Evolutionary conservation across 1,140 invertebrate genomes (phyloP).

Genomic region (Copidosoma floridanum): DNA sequence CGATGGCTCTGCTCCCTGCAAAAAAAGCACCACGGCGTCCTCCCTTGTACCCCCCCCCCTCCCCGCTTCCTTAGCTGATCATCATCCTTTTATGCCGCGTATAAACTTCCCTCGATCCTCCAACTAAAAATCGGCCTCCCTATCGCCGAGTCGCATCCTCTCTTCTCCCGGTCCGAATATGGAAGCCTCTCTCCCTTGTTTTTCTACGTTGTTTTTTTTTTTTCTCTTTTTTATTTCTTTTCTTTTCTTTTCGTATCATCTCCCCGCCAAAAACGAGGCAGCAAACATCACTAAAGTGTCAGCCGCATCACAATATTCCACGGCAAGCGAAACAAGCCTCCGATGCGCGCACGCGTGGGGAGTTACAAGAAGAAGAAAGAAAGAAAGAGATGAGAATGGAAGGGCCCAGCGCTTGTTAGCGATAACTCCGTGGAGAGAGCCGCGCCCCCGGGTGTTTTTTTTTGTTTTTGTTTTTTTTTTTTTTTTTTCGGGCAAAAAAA

Average conservation of each 20-base stretch:
- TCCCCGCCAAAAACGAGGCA: slow-evolving; percentile 36
- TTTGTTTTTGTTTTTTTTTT: slow-evolving; percentile 21
- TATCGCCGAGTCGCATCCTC: too few relatives aligned
- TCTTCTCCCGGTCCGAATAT: too few relatives aligned
- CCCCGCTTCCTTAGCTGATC: too few relatives aligned
- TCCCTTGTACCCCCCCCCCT: too few relatives aligned
- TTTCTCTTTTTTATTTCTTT: background rate
- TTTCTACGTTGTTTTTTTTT: too few relatives aligned
- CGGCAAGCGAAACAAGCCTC: background rate
- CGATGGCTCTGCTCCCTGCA: too few relatives aligned
- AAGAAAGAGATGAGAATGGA: slow-evolving; percentile 15
- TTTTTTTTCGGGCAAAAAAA: slow-evolving; percentile 14
- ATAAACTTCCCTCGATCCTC: too few relatives aligned
- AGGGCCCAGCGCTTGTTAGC: slow-evolving; percentile 41
- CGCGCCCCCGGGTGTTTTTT: slow-evolving; percentile 27
- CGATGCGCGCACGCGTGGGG: background rate
- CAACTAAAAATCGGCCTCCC: too few relatives aligned
- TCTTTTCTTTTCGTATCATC: background rate
- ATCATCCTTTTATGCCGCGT: too few relatives aligned
- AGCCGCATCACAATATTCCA: slow-evolving; percentile 42
- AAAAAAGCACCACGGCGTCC: too few relatives aligned
- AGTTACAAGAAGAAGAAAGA: background rate
- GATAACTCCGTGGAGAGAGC: slow-evolving; percentile 32
- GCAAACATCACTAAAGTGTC: slow-evolving; percentile 44
- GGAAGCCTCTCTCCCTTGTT: too few relatives aligned